Conservation (phyloP, 2,888 invertebrate species). For the Ormyrus thymus region DNA sequence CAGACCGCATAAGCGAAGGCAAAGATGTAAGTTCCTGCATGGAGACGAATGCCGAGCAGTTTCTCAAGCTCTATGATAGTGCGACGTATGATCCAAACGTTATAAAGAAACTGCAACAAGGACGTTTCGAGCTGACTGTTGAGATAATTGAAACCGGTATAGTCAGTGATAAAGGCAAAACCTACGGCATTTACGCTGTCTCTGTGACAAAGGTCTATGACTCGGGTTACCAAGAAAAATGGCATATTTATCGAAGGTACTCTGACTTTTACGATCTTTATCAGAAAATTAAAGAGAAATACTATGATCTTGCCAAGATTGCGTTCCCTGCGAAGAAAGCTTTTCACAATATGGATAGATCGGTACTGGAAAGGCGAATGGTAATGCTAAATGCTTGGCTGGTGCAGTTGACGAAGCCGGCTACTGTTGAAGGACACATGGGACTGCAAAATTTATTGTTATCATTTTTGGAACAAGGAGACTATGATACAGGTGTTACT, state of each 20-base stretch:
- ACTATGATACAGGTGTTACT: constrained; percentile 81
- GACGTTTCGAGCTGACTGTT: constrained; percentile 69
- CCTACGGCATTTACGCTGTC: constrained; percentile 92
- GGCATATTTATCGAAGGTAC: constrained; percentile 95
- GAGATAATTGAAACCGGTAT: constrained; percentile 78
- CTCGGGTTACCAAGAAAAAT: constrained; percentile 84
- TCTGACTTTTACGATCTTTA: constrained; percentile 96
- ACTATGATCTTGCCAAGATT: constrained; percentile 85
- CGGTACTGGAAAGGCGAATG: constrained; percentile 90
- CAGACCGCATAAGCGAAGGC: constrained; percentile 55
- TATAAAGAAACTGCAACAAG: constrained; percentile 72
- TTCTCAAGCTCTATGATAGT: constrained; percentile 66
- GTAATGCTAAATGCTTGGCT: constrained; percentile 88
- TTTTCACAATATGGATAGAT: constrained; percentile 92
- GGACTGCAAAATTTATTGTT: constrained; percentile 80
- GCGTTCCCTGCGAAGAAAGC: constrained; percentile 95
- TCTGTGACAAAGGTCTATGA: constrained; percentile 84
- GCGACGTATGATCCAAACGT: constrained; percentile 67
- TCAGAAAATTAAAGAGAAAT: constrained; percentile 88
- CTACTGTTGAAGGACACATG: constrained; percentile 78
- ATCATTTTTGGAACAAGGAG: constrained; percentile 83
- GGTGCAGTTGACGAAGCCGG: constrained; percentile 81
- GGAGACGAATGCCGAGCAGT: constrained; percentile 65
- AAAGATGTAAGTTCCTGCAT: constrained; percentile 64
- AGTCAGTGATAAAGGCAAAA: constrained; percentile 88